Conservation (phyloP, 2,888 invertebrate species). For the Hydrotaea cyrtoneurina region DNA sequence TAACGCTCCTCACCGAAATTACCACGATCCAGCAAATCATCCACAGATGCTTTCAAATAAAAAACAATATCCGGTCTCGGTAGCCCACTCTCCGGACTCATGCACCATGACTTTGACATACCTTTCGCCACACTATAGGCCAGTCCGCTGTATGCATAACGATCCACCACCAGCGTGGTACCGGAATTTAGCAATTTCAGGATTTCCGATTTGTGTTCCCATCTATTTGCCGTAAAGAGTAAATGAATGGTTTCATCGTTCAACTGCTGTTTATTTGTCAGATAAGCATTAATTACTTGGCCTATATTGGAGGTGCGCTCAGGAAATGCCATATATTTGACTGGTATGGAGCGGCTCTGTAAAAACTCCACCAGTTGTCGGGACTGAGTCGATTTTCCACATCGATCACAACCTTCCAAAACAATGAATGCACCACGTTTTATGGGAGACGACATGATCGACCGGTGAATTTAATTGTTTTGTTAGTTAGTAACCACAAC, state of each 20-base stretch:
- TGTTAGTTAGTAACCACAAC: no score
- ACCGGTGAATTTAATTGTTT: no score
- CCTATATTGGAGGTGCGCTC: slow-evolving; percentile 91
- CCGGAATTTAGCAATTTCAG: slow-evolving; percentile 85
- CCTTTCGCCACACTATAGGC: slow-evolving; percentile 91
- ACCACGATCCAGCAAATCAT: slow-evolving; percentile 84
- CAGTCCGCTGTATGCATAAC: slow-evolving; percentile 97
- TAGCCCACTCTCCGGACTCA: slow-evolving; percentile 91
- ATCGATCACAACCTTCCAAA: slow-evolving; percentile 95
- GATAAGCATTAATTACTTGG: slow-evolving; percentile 88
- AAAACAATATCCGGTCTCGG: slow-evolving; percentile 94
- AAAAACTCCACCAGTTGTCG: slow-evolving; percentile 85
- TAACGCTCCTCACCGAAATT: slow-evolving; percentile 93
- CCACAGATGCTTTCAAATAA: slow-evolving; percentile 86
- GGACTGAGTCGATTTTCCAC: slow-evolving; percentile 97
- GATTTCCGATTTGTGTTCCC: slow-evolving; percentile 90
- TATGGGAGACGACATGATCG: slow-evolving; percentile 43
- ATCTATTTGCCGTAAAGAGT: slow-evolving; percentile 96
- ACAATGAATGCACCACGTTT: slow-evolving; percentile 93
- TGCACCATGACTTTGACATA: slow-evolving; percentile 88
- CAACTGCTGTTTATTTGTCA: slow-evolving; percentile 86
- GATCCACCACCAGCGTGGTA: slow-evolving; percentile 91
- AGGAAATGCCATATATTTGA: slow-evolving; percentile 84
- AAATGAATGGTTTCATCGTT: slow-evolving; percentile 93
- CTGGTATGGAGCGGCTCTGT: slow-evolving; percentile 79